Evolutionary conservation across 2,797 vertebrate species (phyloP).

Genomic region (Xiphorhynchus erythropygius): DNA sequence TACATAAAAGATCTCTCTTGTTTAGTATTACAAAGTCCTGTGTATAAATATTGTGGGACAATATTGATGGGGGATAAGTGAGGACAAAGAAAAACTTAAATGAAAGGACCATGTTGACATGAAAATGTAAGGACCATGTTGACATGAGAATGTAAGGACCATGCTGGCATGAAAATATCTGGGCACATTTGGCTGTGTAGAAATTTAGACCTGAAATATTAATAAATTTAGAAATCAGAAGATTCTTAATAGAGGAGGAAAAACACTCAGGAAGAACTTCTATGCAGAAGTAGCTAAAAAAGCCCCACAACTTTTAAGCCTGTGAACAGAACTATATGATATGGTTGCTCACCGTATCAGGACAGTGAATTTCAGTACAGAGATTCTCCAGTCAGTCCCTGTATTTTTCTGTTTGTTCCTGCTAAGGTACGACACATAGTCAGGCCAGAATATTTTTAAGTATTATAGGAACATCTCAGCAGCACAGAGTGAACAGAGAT

Average conservation of each 20-base stretch:
- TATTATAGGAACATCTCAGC: not conserved
- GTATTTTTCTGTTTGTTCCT: not conserved
- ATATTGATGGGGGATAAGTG: not conserved
- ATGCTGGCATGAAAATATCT: not conserved
- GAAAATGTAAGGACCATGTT: not conserved
- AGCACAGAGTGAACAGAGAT: not conserved
- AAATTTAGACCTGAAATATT: not conserved
- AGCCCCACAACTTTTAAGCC: not conserved
- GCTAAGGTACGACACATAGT: not conserved
- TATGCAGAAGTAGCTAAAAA: not conserved
- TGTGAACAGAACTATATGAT: not conserved
- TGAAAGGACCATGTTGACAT: fast-evolving
- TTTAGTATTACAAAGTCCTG: not conserved
- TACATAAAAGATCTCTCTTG: not conserved
- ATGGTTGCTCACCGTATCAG: fast-evolving
- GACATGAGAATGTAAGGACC: not conserved
- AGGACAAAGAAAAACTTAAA: not conserved
- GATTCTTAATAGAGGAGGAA: not conserved
- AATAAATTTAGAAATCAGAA: not conserved
- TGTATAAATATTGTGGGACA: not conserved
- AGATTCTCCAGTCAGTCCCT: not conserved
- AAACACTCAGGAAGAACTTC: not conserved
- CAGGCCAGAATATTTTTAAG: not conserved
- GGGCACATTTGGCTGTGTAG: not conserved
- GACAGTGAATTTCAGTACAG: not conserved